Conservation (phyloP, 2,113 vertebrate genomes). For the Rhizomys pruinosus region DNA sequence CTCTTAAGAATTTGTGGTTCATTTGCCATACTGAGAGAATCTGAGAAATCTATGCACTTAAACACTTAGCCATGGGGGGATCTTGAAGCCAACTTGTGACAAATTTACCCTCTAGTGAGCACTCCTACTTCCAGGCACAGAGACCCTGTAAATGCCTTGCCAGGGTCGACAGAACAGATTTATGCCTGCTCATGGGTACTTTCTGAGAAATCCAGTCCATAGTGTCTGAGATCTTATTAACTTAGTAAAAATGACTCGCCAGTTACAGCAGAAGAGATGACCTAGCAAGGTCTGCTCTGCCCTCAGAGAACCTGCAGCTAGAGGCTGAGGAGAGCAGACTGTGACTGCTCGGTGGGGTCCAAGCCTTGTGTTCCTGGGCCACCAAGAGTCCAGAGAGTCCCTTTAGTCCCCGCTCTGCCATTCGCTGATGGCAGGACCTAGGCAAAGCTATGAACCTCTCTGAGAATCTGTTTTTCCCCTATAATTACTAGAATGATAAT, state of each 20-base stretch:
- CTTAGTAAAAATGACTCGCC: not conserved
- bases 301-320: not conserved
- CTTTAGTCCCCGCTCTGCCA: not conserved
- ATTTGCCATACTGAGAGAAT: not conserved
- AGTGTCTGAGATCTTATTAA: not conserved
- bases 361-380: not conserved
- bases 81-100: not conserved
- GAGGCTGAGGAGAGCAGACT: fast-evolving
- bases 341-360: not conserved
- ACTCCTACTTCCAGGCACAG: not conserved
- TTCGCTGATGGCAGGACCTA: not conserved
- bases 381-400: not conserved
- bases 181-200: not conserved
- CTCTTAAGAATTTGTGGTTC: not conserved
- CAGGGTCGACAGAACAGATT: not conserved
- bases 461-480: not conserved
- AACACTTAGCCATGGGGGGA: not conserved
- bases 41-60: not conserved
- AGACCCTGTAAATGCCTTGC: not conserved
- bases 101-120: not conserved
- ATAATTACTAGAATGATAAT: not conserved
- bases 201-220: constrained; percentile 5
- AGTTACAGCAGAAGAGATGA: not conserved
- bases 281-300: not conserved
- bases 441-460: not conserved